Conservation (phyloP, 2,888 invertebrate genomes). For the Ormia ochracea region DNA sequence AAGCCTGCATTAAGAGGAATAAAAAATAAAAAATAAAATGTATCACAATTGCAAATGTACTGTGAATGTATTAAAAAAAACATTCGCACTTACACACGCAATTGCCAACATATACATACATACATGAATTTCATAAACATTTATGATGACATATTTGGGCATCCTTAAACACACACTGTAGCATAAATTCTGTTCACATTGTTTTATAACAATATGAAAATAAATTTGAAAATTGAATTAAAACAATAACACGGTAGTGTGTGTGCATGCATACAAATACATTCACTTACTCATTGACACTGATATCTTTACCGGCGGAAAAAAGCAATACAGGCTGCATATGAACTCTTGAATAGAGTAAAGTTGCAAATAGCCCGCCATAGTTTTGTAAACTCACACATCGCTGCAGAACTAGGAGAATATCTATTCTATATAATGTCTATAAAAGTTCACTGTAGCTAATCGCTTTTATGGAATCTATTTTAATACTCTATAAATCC, state of each 20-base stretch:
- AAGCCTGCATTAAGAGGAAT: neutral
- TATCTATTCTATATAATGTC: no score
- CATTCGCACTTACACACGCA: neutral
- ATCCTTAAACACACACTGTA: neutral
- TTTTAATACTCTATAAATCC: no score
- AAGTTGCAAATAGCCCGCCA: no score
- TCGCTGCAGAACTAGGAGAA: no score
- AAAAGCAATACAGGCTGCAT: no score
- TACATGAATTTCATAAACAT: neutral
- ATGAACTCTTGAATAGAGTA: no score
- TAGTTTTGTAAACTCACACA: no score
- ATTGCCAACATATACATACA: neutral
- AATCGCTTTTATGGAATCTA: no score
- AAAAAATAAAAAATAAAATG: neutral
- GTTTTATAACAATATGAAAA: slow-evolving; percentile 24
- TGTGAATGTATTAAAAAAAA: neutral
- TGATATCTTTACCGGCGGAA: no score
- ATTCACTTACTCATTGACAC: neutral
- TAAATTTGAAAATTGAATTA: slow-evolving; percentile 19
- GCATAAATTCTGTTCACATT: slow-evolving; percentile 22
- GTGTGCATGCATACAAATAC: neutral
- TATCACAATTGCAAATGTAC: slow-evolving; percentile 3
- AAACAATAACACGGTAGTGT: slow-evolving; percentile 2
- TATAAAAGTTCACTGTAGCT: no score
- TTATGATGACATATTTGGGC: neutral